phyloP scores from a whole-genome alignment of 2,797 vertebrate genomes.

The Catostomus latipinnis region DNA sequence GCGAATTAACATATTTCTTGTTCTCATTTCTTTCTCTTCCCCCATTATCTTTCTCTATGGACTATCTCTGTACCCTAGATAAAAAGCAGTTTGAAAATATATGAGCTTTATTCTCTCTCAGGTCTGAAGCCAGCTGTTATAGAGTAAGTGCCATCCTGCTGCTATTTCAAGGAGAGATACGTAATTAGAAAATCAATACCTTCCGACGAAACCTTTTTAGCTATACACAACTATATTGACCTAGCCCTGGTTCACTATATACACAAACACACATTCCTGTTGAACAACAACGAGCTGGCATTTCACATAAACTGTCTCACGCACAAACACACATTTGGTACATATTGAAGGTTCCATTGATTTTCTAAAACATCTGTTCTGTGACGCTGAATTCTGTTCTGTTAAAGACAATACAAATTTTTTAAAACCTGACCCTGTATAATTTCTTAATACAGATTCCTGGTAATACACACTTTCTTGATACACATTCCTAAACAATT shows the following conservation, averaged over 20 bases:
- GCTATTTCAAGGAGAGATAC: constrained; percentile 39
- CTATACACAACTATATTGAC: constrained; percentile 60
- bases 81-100: constrained; percentile 64
- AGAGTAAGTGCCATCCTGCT: constrained; percentile 51
- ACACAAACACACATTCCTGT: constrained; percentile 16
- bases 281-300: constrained; percentile 44
- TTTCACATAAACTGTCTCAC: background rate
- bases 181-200: constrained; percentile 67
- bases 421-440: no score
- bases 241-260: constrained; percentile 38
- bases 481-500: no score
- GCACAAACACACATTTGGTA: background rate
- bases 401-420: background rate
- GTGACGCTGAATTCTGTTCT: background rate
- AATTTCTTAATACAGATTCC: no score
- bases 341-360: background rate
- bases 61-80: constrained; percentile 55
- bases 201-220: constrained; percentile 57
- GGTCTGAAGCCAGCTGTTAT: constrained; percentile 53
- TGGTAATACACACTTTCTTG: no score
- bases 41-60: constrained; percentile 43
- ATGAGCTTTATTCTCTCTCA: constrained; percentile 59
- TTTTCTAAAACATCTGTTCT: background rate
- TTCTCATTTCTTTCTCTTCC: constrained; percentile 10
- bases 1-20: background rate